These are phyloP conservation scores for Drosophila punjabiensis DNA, from an alignment of 1,140 invertebrate genomes.

Conservation along the genomic window DNA sequence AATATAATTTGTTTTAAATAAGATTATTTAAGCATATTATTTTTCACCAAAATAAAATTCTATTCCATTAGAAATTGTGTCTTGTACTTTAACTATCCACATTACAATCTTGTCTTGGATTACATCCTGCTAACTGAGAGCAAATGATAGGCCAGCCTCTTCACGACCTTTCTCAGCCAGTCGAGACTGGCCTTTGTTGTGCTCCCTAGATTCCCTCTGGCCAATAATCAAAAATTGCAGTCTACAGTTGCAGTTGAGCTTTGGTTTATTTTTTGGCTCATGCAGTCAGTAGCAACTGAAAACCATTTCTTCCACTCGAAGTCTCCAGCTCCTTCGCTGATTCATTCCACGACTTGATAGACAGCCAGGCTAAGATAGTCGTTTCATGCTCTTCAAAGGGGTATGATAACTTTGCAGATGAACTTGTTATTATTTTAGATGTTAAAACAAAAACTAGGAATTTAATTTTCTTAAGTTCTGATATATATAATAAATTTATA, in stretches of 20 bases:
- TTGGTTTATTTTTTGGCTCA: slow-evolving; percentile 27
- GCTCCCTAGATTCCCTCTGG: not conserved
- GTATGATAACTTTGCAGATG: not conserved
- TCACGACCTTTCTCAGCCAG: slow-evolving; percentile 12
- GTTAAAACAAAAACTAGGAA: not conserved
- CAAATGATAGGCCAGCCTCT: slow-evolving; percentile 1
- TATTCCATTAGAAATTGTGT: not conserved
- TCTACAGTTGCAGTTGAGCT: not conserved
- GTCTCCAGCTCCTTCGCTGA: slow-evolving; percentile 21
- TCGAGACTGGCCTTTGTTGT: not conserved
- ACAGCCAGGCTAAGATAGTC: slow-evolving; percentile 20
- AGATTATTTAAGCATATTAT: not conserved
- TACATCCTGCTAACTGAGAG: not conserved
- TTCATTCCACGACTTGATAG: slow-evolving; percentile 32
- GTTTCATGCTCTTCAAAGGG: not conserved
- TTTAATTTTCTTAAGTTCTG: not conserved
- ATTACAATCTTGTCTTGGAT: not conserved
- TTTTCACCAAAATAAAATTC: not conserved
- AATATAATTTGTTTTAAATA: not conserved
- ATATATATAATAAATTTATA: no score
- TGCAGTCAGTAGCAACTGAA: slow-evolving; percentile 19
- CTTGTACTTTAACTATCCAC: not conserved
- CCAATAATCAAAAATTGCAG: slow-evolving; percentile 7
- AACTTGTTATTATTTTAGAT: not conserved
- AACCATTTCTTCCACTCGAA: slow-evolving; percentile 7